Evolutionary conservation across 2,113 vertebrate genomes (phyloP).

Genomic region (Condylura cristata): DNA sequence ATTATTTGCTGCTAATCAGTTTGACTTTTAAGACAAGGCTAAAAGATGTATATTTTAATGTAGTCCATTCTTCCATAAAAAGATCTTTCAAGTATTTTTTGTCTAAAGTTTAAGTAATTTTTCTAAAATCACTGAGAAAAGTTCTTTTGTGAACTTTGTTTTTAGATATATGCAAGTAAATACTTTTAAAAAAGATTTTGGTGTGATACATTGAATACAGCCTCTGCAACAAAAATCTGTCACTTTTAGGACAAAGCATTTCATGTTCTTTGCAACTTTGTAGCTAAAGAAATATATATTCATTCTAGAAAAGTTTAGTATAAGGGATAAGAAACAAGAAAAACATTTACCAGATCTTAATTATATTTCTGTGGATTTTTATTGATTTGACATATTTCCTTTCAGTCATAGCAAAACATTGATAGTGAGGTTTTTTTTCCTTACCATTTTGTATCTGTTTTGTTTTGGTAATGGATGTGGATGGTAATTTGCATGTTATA

Average conservation of each 20-base stretch:
- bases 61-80: neutral
- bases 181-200: neutral
- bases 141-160: neutral
- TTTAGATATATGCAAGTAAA: neutral
- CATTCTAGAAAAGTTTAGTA: neutral
- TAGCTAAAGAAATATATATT: neutral
- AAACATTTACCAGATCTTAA: neutral
- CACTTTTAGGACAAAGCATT: neutral
- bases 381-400: slow-evolving; percentile 5
- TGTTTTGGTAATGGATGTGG: neutral
- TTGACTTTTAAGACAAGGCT: slow-evolving; percentile 11
- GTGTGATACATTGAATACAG: neutral
- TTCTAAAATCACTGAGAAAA: neutral
- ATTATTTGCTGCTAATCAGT: slow-evolving; percentile 20
- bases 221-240: neutral
- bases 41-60: slow-evolving; percentile 9
- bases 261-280: neutral
- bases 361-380: neutral
- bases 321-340: neutral
- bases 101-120: neutral
- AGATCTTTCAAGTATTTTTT: neutral
- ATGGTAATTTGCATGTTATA: slow-evolving; percentile 12
- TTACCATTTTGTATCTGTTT: no score
- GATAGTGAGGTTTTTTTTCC: neutral
- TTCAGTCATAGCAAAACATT: slow-evolving; percentile 35